Conservation (phyloP, 2,888 invertebrate genomes). For the Megastigmus dorsalis region DNA sequence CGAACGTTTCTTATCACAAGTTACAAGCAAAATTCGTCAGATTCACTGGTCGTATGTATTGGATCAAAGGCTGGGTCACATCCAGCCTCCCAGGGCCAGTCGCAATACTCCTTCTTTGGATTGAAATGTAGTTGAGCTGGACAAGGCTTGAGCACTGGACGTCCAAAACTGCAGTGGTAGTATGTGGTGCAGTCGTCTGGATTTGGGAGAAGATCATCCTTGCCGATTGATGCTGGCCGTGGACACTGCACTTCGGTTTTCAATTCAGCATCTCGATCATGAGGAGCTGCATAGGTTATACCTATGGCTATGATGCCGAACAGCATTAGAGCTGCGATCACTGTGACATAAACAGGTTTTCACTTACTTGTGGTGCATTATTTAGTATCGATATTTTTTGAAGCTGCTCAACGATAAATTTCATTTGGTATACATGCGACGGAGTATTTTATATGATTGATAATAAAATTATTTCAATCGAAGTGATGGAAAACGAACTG, state of each 20-base stretch:
- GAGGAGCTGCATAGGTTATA: background rate
- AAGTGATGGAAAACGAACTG: too few species aligned
- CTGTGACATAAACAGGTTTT: too few species aligned
- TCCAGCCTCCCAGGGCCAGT: background rate
- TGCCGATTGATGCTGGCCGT: background rate
- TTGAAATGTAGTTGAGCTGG: slow-evolving; percentile 10
- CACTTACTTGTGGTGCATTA: too few species aligned
- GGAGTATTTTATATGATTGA: too few species aligned
- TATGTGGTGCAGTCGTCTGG: slow-evolving; percentile 3
- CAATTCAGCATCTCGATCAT: background rate
- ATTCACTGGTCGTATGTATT: too few species aligned
- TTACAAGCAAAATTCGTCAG: too few species aligned
- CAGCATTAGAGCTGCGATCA: background rate
- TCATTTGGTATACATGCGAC: too few species aligned
- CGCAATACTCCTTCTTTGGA: slow-evolving; percentile 31
- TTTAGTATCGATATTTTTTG: too few species aligned
- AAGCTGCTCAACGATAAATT: too few species aligned
- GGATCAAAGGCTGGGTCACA: too few species aligned
- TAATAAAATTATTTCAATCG: too few species aligned
- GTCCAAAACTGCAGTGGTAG: slow-evolving; percentile 1
- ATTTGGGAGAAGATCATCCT: background rate
- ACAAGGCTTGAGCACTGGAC: background rate
- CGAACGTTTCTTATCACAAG: too few species aligned
- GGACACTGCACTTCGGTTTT: slow-evolving; percentile 4
- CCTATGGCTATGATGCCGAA: background rate